Conservation (phyloP, 1,140 invertebrate species). For the Choristoneura fumiferana region DNA sequence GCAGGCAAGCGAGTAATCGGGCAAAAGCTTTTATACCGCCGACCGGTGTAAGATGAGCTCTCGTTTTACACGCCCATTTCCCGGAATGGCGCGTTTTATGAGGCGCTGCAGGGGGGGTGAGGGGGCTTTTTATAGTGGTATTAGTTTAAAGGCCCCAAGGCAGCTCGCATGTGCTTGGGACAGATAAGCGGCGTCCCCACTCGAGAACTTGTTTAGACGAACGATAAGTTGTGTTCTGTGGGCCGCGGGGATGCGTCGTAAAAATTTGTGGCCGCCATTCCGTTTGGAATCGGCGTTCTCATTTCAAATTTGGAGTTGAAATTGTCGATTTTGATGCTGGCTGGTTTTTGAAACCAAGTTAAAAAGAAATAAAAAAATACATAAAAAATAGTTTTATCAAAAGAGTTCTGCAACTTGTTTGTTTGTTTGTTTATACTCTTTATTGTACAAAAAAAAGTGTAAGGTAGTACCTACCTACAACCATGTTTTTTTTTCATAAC, state of each 20-base stretch:
- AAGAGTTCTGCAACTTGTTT: too few species aligned
- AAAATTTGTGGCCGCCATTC: not conserved
- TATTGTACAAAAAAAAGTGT: too few species aligned
- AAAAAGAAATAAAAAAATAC: too few species aligned
- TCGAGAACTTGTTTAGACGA: constrained; percentile 65
- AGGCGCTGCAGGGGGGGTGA: constrained; percentile 34
- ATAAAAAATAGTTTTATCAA: too few species aligned
- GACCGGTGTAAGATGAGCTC: constrained; percentile 48
- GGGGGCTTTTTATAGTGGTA: constrained; percentile 49
- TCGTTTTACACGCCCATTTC: constrained; percentile 51
- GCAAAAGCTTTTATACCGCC: constrained; percentile 56
- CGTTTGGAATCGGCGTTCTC: not conserved
- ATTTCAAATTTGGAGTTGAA: too few species aligned
- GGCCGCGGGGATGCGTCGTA: constrained; percentile 39
- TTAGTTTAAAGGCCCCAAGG: constrained; percentile 57
- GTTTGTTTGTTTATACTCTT: too few species aligned
- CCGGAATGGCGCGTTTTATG: constrained; percentile 58
- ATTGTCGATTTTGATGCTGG: too few species aligned
- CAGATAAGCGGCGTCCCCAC: constrained; percentile 71
- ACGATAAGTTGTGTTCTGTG: constrained; percentile 65
- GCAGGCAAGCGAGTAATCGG: constrained; percentile 61
- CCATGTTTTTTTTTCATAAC: too few species aligned
- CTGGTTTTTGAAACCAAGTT: too few species aligned
- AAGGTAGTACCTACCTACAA: too few species aligned
- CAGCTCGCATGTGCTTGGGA: constrained; percentile 62